Conservation (phyloP, 2,888 invertebrate species). For the Boloria euphrosyne region DNA sequence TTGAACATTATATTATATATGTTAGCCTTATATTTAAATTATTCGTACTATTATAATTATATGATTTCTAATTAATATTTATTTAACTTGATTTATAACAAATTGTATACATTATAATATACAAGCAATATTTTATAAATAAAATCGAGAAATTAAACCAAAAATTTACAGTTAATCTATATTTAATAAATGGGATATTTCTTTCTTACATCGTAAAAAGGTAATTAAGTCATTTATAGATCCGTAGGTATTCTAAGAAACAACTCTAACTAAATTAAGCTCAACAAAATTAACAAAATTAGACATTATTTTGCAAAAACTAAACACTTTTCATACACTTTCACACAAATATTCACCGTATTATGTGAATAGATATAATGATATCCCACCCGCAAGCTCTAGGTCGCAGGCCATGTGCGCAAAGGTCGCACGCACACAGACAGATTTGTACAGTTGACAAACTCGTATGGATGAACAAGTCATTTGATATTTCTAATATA, state of each 20-base stretch:
- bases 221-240: too few species aligned
- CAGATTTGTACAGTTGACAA: constrained; percentile 44
- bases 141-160: too few species aligned
- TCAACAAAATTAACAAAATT: too few species aligned
- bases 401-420: constrained; percentile 60
- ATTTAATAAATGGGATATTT: too few species aligned
- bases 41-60: not conserved
- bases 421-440: constrained; percentile 59
- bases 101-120: too few species aligned
- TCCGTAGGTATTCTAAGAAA: too few species aligned
- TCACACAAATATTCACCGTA: constrained; percentile 8
- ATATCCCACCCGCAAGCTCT: constrained; percentile 60
- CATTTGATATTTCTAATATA: not conserved
- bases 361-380: constrained; percentile 51
- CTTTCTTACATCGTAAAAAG: too few species aligned
- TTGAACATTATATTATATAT: constrained; percentile 1
- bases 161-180: too few species aligned
- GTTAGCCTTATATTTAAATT: not conserved
- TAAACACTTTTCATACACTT: not conserved
- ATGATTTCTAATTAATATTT: not conserved
- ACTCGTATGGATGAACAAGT: not conserved
- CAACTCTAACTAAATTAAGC: too few species aligned
- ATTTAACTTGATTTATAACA: not conserved
- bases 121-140: too few species aligned
- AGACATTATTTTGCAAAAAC: too few species aligned